Conservation (phyloP, 2,888 invertebrate species). For the Eudasyphora cyanicolor region DNA sequence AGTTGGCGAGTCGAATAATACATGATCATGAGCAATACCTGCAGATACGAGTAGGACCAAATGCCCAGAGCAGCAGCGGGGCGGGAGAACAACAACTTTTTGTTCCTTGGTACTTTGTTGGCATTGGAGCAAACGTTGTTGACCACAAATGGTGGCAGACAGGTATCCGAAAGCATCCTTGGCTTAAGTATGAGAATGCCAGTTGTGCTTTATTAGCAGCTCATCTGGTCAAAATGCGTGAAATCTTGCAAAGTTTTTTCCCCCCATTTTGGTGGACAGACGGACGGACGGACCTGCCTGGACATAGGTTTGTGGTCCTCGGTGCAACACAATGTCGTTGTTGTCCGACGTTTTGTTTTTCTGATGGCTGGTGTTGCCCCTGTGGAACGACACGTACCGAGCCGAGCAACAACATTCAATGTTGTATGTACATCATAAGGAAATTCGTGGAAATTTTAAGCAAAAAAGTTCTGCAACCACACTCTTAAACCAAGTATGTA, state of each 20-base stretch:
- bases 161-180: constrained; percentile 43
- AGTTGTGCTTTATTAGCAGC: constrained; percentile 61
- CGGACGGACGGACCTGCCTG: neutral
- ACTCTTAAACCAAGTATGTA: neutral
- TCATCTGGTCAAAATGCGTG: constrained; percentile 62
- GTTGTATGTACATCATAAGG: constrained; percentile 48
- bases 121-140: too few relatives aligned
- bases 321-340: constrained; percentile 63
- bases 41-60: neutral
- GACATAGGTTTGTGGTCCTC: too few relatives aligned
- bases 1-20: constrained; percentile 55
- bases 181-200: constrained; percentile 49
- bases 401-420: neutral
- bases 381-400: constrained; percentile 59
- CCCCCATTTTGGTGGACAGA: neutral
- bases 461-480: too few relatives aligned
- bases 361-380: constrained; percentile 47
- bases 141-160: constrained; percentile 42
- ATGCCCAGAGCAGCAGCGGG: constrained; percentile 44
- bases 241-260: constrained; percentile 31
- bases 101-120: constrained; percentile 48
- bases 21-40: constrained; percentile 71
- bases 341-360: neutral
- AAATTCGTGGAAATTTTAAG: constrained; percentile 78
- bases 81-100: constrained; percentile 46